Percentiles rank a stretch among this genome's conserved stretches.
Evolutionary conservation across 2,797 vertebrate genomes (phyloP).

Genomic region (Scyliorhinus canicula): DNA sequence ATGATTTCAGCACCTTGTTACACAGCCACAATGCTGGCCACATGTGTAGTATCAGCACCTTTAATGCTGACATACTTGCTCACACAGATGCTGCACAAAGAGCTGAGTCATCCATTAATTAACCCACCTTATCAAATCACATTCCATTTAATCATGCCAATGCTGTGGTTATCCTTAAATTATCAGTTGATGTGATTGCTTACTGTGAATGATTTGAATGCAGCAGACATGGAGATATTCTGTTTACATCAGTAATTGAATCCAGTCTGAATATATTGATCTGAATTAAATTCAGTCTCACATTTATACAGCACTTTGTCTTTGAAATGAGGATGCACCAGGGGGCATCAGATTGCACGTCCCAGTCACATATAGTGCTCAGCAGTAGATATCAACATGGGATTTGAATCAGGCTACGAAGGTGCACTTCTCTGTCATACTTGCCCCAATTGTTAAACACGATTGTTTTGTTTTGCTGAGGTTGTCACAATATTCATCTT

Average conservation of each 20-base stretch:
- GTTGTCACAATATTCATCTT: background rate
- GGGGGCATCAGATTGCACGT: background rate
- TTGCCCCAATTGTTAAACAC: background rate
- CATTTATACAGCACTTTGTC: constrained; percentile 19
- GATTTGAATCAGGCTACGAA: background rate
- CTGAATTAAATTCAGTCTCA: constrained; percentile 17
- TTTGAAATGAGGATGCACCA: background rate
- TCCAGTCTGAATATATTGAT: constrained; percentile 27
- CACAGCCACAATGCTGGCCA: background rate
- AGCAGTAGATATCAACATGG: background rate
- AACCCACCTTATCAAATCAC: background rate
- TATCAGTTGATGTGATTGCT: background rate
- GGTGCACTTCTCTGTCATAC: background rate
- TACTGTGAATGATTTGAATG: background rate
- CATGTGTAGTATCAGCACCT: background rate
- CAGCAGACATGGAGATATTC: background rate
- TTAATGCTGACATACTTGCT: background rate
- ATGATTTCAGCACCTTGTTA: background rate
- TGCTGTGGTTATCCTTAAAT: background rate
- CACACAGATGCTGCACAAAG: constrained; percentile 16
- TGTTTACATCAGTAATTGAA: background rate
- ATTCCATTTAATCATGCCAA: background rate
- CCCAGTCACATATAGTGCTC: background rate
- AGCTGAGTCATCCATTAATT: constrained; percentile 5
- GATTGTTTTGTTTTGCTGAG: too few species aligned